phyloP scores from a whole-genome alignment of 1,140 invertebrate genomes.

The Microplitis demolitor region DNA sequence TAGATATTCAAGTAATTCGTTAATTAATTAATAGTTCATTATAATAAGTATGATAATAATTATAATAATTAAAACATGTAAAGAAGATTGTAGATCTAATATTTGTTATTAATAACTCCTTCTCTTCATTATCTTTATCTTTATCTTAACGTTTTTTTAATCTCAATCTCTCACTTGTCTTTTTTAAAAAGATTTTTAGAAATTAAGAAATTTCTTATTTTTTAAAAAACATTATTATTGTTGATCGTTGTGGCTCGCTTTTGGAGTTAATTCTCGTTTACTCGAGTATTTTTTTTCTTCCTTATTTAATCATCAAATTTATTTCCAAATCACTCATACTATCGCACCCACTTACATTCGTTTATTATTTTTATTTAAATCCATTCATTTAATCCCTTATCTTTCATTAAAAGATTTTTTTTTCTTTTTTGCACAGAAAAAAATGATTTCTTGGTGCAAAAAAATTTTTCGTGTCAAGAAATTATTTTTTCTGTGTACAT shows the following conservation, averaged over 20 bases:
- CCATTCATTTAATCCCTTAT: too few relatives aligned
- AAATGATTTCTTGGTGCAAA: too few relatives aligned
- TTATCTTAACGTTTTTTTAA: constrained; percentile 15
- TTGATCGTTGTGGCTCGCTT: constrained; percentile 43
- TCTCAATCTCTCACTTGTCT: constrained; percentile 11
- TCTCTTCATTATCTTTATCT: constrained; percentile 20
- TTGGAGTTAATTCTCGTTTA: constrained; percentile 42
- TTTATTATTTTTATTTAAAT: too few relatives aligned
- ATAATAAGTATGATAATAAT: constrained; percentile 56
- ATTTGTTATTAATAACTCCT: constrained; percentile 26
- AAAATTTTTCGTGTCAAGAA: too few relatives aligned
- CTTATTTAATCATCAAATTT: background rate
- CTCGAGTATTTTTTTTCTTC: constrained; percentile 33
- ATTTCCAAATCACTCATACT: background rate
- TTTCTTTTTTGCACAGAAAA: too few relatives aligned
- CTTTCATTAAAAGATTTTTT: too few relatives aligned
- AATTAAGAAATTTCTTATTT: constrained; percentile 26
- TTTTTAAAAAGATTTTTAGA: background rate
- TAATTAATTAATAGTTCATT: constrained; percentile 59
- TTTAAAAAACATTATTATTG: constrained; percentile 33
- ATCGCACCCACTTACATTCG: too few relatives aligned
- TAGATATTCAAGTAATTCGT: constrained; percentile 57
- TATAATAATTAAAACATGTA: constrained; percentile 60
- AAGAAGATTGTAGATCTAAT: constrained; percentile 56
- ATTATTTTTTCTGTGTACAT: too few relatives aligned